Base-by-base conservation (phyloP, 2,888 invertebrate genomes). In the Priapulus caudatus region DNA sequence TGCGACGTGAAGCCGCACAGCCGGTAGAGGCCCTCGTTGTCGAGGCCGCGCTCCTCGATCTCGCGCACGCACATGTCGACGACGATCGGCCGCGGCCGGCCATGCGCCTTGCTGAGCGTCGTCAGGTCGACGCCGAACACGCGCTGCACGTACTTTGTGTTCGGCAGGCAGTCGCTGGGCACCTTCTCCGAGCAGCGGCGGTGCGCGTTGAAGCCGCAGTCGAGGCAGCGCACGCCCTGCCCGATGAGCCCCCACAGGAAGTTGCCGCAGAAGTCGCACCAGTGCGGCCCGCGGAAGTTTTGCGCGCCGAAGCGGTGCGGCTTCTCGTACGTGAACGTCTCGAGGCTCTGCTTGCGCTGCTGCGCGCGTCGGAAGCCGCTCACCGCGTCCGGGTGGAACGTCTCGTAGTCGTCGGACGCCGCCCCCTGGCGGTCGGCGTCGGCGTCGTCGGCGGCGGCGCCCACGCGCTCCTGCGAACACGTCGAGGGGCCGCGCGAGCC, bases 191-290 rank as follows among this genome's bases (percentile, higher is more conserved):
- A 87, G 71, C 92, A 93, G 67, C 85, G 85, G 62, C 82, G 81
- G 69, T 93, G 93, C 1, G 91, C 89, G 65, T 85, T 84, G 67
- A 91, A 87, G 1, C 90, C 90, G 71, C 92, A 92, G 69, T 90
- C 87, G 80, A 88, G 88, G 74, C 86, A 91, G 72, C 84, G 86
- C 2, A 89, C 86, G 43, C 89, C 90, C 72, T 93, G 92, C 4
- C 88, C 86, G 1, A 89, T 87, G 61, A 92, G 82, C 3, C 92
- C 92, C 92, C 92, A 93, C 51, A 93, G 75, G 68, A 91, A 93
- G 70, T 93, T 92, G 10, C 89, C 87, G 74, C 92, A 93, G 61
- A 86, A 80, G 67, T 91, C 90, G 72, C 92, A 93, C 88, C 90
- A 91, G 67, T 89, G 88, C 24, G 90, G 75, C 0, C 88, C 88